Base-by-base conservation (phyloP, 2,113 vertebrate species). In the Aspiorhynchus laticeps region DNA sequence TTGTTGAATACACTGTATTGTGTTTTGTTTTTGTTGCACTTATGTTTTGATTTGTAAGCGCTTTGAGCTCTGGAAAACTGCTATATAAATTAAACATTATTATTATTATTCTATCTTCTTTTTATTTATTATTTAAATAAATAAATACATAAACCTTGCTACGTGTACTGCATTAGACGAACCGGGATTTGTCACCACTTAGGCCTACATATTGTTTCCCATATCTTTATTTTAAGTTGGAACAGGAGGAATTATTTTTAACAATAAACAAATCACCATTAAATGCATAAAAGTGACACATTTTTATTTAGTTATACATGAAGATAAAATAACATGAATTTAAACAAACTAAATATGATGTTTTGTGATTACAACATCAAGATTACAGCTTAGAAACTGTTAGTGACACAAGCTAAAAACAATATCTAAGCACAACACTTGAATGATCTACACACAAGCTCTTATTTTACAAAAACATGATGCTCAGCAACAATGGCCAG, bases 391-490 rank as follows among this genome's bases (percentile, higher is more conserved):
- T 24, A 74, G 38, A 43, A 74, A 71, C 28, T 61, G 24, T n/a
- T 61, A 71, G 80, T 83, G 17, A 48, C 73, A 83, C 80, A 71
- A 46, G 33, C 33, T 33, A 31, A 24, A 53, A 48, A 71, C 24
- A 83, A 48, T 73, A 84, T 67, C 28, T 33, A 69, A 56, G n/a
- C 48, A 53, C 43, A 84, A 84, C 46, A 53, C 82, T n/a, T 43
- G 28, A 74, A 31, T 84, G 46, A 84, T 84, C 71, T 84, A 56
- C 46, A 73, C 12, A 53, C 67, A 84, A 24, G 53, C 82, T 84
- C 48, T 17, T 36, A 53, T 73, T 84, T 51, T 56, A 73, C 46
- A 83, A 61, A 48, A n/a, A 71, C 41, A 21, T 71, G 21, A 83
- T 31, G 31, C 63, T 53, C 65, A 46, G 46, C 38, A 75, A 75